Evolutionary conservation across 2,888 invertebrate genomes (phyloP), one percentile per base, ranked within the genome.

Genomic region (Blomia tropicalis): DNA sequence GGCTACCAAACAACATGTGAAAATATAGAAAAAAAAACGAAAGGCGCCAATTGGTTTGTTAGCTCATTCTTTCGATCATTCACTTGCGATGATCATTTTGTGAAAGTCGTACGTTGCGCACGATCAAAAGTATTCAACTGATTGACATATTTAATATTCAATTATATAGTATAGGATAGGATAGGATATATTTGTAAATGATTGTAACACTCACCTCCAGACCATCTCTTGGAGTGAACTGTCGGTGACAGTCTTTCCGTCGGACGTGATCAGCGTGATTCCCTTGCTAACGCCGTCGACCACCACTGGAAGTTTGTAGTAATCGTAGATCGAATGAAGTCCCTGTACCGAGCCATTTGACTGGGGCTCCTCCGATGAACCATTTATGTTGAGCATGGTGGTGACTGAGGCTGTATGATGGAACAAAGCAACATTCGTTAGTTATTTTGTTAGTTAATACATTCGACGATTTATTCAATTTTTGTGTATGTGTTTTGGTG

Each of bases 331-430:
- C 19, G 53, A 54, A 41, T 61, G 61, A 27, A 61, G 44, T 11
- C 60, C 60, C 32, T 63, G 60, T 29, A 60, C 60, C 17, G 36
- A 31, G 32, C 51, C 63, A 27, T 62, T 43, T 25, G 59, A 29
- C 30, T 58, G 29, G 14, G 59, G 58, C 51, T 47, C 51, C 19
- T 58, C 61, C 31, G 54, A 27, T 19, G 61, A 61, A n/a, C 56
- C 61, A 43, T 54, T 61, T 41, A 61, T 61, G 36, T 61, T 61
- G 51, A 61, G 61, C 61, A 61, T 61, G 22, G 56, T 56, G 22
- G 56, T 56, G 11, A 56, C 56, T n/a, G 56, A 56, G 29, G 25
- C 56, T 56, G 29, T n/a, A 11, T 36, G 36, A 17, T n/a, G n/a
- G n/a, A n/a, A n/a, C n/a, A n/a, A n/a, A n/a, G n/a, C n/a, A n/a